A percentile compares a stretch with the other conserved stretches of the same genome.
Evolutionary conservation across 1,140 invertebrate species (phyloP).

Genomic region (Plectus sambesii): DNA sequence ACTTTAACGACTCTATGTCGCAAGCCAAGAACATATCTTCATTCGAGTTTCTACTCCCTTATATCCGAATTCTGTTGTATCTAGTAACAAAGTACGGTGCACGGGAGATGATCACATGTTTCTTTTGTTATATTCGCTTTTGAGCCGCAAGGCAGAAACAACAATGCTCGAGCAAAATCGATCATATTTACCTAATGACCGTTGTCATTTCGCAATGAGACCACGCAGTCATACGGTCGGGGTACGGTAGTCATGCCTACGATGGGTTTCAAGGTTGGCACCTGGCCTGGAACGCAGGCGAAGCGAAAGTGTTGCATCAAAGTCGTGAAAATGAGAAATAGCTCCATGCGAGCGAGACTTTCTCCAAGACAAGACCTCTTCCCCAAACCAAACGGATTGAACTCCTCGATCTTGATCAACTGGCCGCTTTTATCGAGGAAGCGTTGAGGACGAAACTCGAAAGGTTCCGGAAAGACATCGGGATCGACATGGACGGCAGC

Average conservation of each 20-base stretch:
- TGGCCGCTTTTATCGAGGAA: slow-evolving; percentile 60
- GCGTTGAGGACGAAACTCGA: slow-evolving; percentile 59
- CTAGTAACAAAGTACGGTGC: no score
- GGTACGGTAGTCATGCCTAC: slow-evolving; percentile 21
- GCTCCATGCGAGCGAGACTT: slow-evolving; percentile 35
- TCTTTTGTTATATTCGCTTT: no score
- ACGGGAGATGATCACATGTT: no score
- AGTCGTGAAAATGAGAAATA: slow-evolving; percentile 33
- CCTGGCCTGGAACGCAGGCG: slow-evolving; percentile 10
- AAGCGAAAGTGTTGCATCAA: slow-evolving; percentile 35
- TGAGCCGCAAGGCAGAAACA: no score
- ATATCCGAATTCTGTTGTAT: no score
- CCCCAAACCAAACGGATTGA: slow-evolving; percentile 60
- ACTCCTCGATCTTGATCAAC: slow-evolving; percentile 57
- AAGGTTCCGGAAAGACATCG: slow-evolving; percentile 59
- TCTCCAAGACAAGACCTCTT: slow-evolving; percentile 42
- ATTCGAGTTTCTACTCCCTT: no score
- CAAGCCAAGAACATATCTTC: no score
- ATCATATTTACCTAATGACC: no score
- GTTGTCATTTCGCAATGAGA: no score
- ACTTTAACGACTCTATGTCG: no score
- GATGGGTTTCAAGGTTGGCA: slow-evolving; percentile 11
- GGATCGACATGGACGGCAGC: slow-evolving; percentile 72
- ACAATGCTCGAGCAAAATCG: no score
- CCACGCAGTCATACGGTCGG: slow-evolving; percentile 7